phyloP scores from a whole-genome alignment of 2,113 vertebrate genomes.

The Spermophilus dauricus region DNA sequence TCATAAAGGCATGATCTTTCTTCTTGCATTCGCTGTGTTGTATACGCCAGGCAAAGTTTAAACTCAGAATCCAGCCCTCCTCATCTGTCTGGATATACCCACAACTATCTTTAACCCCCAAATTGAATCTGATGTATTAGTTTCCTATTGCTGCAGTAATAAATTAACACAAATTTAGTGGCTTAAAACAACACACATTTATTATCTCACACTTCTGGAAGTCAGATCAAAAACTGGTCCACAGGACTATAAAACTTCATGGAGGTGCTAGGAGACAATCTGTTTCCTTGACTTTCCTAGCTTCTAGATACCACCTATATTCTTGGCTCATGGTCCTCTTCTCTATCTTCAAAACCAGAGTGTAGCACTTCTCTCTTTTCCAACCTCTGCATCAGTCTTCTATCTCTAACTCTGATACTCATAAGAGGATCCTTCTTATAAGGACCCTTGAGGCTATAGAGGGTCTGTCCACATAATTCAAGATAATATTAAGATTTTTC shows the following conservation, averaged over 20 bases:
- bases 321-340: not conserved
- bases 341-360: not conserved
- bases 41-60: not conserved
- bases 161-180: not conserved
- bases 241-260: not conserved
- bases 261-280: too few relatives aligned
- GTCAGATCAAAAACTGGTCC: not conserved
- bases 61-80: not conserved
- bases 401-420: not conserved
- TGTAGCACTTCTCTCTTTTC: not conserved
- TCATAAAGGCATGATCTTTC: not conserved
- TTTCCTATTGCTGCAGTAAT: not conserved
- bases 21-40: not conserved
- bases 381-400: not conserved
- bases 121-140: not conserved
- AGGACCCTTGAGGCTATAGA: not conserved
- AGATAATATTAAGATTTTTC: not conserved
- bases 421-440: not conserved
- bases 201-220: not conserved
- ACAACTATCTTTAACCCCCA: not conserved
- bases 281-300: too few relatives aligned
- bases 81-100: not conserved
- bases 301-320: not conserved
- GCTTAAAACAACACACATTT: not conserved
- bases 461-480: not conserved